phyloP scores from a whole-genome alignment of 37 sponge, comb jelly and placozoan species.

The Crambe crambe region DNA sequence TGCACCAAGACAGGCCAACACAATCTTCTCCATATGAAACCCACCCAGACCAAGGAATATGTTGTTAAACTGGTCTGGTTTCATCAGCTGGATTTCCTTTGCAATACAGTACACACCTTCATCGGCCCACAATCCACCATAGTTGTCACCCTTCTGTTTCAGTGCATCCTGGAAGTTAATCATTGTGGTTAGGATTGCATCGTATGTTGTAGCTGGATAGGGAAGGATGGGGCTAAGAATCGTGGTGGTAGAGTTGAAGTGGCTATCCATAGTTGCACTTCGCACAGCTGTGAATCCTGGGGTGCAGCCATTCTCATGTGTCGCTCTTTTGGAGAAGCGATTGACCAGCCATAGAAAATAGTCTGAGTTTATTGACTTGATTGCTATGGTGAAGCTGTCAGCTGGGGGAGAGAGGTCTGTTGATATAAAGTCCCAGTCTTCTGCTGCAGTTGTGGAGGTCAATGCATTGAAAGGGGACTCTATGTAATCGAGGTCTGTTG shows the following conservation, averaged over 20 bases:
- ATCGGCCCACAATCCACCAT: not conserved
- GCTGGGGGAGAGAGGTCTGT: not conserved
- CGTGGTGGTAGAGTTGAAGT: not conserved
- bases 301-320: not conserved
- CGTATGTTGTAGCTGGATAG: conserved; percentile 2
- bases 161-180: not conserved
- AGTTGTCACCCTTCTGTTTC: not conserved
- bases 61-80: conserved; percentile 1
- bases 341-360: not conserved
- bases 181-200: conserved; percentile 2
- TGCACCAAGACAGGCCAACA: conserved; percentile 2
- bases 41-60: conserved; percentile 2
- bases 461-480: not conserved
- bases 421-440: not conserved
- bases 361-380: not conserved
- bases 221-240: not conserved
- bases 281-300: not conserved
- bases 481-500: not conserved
- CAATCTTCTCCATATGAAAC: not conserved
- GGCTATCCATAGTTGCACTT: not conserved
- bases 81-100: not conserved
- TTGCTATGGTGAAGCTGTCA: not conserved
- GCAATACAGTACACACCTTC: not conserved
- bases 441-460: not conserved
- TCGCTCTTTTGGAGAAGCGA: not conserved